Conservation (phyloP, 2,888 invertebrate species). For the Allacma fusca region DNA sequence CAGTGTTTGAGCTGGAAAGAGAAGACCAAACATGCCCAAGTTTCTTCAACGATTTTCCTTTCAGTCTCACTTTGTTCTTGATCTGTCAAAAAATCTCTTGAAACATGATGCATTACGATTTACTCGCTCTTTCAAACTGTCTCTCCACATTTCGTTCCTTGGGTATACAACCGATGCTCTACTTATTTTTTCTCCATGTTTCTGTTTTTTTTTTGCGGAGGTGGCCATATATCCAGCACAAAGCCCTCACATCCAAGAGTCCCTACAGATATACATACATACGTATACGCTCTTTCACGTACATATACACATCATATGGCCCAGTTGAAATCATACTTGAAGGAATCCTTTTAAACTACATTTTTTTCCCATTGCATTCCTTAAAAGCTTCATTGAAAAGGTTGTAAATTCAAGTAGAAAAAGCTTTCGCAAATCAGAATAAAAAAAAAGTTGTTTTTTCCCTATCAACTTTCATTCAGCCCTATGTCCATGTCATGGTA, state of each 20-base stretch:
- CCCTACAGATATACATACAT: too few species aligned
- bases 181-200: background rate
- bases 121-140: slow-evolving; percentile 15
- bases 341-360: too few species aligned
- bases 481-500: background rate
- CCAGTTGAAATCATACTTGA: too few species aligned
- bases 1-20: slow-evolving; percentile 16
- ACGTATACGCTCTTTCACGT: too few species aligned
- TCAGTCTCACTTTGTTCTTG: slow-evolving; percentile 33
- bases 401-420: background rate
- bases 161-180: background rate
- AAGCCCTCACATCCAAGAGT: too few species aligned
- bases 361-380: background rate
- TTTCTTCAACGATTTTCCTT: slow-evolving; percentile 7
- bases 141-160: background rate
- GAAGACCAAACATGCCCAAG: background rate
- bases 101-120: slow-evolving; percentile 44
- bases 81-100: slow-evolving; percentile 45
- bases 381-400: background rate
- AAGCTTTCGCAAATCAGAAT: slow-evolving; percentile 19
- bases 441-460: slow-evolving; percentile 3
- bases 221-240: too few species aligned
- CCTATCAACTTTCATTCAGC: background rate
- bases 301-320: too few species aligned
- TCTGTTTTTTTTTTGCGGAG: background rate